These are phyloP conservation scores for Tethya wilhelma DNA, from an alignment of 37 sponge, comb jelly and placozoan genomes.

Conservation along the genomic window DNA sequence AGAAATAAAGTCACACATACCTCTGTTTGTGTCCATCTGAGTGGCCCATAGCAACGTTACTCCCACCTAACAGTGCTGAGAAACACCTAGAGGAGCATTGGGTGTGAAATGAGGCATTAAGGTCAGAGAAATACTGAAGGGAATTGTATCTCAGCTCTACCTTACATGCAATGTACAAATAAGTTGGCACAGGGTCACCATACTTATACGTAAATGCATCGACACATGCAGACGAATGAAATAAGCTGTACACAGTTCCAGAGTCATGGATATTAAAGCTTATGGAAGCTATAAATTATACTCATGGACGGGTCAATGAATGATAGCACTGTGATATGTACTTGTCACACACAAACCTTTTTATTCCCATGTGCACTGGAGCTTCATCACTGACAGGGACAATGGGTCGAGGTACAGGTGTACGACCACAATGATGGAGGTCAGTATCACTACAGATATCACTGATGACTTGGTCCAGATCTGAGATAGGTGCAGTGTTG, in stretches of 20 bases:
- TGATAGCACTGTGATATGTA: too few species aligned
- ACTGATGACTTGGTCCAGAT: conserved; percentile 27
- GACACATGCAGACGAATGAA: too few species aligned
- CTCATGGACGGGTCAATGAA: too few species aligned
- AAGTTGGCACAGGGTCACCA: too few species aligned
- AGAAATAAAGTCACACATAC: background rate
- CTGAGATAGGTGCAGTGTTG: background rate
- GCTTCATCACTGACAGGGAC: too few species aligned
- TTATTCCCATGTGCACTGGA: too few species aligned
- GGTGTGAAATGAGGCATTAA: background rate
- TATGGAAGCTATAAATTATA: too few species aligned
- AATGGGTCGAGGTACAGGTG: too few species aligned
- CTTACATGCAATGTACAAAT: background rate
- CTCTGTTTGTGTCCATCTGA: background rate
- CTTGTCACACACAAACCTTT: too few species aligned
- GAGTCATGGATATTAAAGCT: too few species aligned
- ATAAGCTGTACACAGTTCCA: too few species aligned
- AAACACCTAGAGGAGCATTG: conserved; percentile 6
- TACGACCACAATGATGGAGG: background rate
- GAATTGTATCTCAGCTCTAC: background rate
- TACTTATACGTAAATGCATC: too few species aligned
- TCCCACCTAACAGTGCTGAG: conserved; percentile 19
- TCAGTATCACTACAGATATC: conserved; percentile 19
- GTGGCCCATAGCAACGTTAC: background rate
- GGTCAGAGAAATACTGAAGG: background rate